phyloP scores from a whole-genome alignment of 2,888 invertebrate species.

The Limnephilus lunatus region DNA sequence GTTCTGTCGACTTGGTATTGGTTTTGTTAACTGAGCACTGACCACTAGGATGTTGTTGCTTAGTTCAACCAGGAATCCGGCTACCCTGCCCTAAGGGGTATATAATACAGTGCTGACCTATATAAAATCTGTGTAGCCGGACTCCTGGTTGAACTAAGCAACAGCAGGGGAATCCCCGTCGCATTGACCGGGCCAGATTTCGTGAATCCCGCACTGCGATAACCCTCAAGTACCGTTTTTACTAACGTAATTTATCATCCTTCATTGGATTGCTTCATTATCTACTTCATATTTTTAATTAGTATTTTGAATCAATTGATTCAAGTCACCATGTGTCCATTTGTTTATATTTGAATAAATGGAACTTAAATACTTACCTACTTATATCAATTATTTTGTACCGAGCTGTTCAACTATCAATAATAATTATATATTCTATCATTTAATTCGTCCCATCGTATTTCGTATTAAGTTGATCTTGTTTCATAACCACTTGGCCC shows the following conservation, averaged over 20 bases:
- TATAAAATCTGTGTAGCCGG: too few relatives aligned
- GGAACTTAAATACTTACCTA: not conserved
- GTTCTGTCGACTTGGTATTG: too few relatives aligned
- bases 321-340: not conserved
- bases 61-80: too few relatives aligned
- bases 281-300: conserved; percentile 2
- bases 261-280: not conserved
- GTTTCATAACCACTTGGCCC: not conserved
- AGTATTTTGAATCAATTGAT: not conserved
- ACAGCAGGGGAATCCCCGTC: too few relatives aligned
- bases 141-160: too few relatives aligned
- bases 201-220: too few relatives aligned
- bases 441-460: not conserved
- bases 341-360: not conserved
- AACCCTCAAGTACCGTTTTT: not conserved
- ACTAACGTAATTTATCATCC: not conserved
- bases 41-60: too few relatives aligned
- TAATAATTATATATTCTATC: not conserved
- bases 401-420: not conserved
- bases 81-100: too few relatives aligned
- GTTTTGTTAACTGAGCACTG: too few relatives aligned
- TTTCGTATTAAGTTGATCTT: not conserved
- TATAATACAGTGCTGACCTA: too few relatives aligned
- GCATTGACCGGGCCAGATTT: too few relatives aligned
- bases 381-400: not conserved